A percentile compares a stretch with the other conserved stretches of the same genome.
These are phyloP conservation scores for Zootermopsis nevadensis DNA, from an alignment of 2,888 invertebrate genomes.

Conservation along the genomic window DNA sequence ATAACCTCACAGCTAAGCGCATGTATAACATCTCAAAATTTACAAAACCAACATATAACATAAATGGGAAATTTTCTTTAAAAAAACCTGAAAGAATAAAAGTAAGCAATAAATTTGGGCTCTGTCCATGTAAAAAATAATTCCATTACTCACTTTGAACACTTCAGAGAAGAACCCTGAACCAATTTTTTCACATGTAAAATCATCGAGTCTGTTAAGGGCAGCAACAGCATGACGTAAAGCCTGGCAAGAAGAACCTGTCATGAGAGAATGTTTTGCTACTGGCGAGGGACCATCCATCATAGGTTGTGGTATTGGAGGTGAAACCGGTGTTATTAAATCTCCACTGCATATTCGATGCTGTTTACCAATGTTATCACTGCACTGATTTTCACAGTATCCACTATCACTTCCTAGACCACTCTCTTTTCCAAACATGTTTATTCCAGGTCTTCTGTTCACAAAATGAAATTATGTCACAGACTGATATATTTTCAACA, in stretches of 20 bases:
- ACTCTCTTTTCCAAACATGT: slow-evolving; percentile 46
- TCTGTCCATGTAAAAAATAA: not conserved
- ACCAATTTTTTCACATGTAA: slow-evolving; percentile 92
- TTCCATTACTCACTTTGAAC: slow-evolving; percentile 82
- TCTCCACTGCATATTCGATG: slow-evolving; percentile 41
- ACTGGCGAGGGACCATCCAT: slow-evolving; percentile 43
- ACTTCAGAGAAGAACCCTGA: slow-evolving; percentile 98
- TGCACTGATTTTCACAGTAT: slow-evolving; percentile 52
- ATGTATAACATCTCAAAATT: too few relatives aligned
- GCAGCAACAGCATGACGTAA: slow-evolving; percentile 91
- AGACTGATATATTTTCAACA: slow-evolving; percentile 41
- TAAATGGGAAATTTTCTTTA: too few relatives aligned
- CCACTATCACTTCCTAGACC: slow-evolving; percentile 53
- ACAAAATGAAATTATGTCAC: slow-evolving; percentile 40
- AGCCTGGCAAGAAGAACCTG: slow-evolving; percentile 88
- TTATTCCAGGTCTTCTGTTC: slow-evolving; percentile 26
- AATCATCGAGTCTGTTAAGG: slow-evolving; percentile 93
- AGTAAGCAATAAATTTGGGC: too few relatives aligned
- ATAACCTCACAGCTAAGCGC: too few relatives aligned
- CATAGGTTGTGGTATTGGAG: slow-evolving; percentile 30
- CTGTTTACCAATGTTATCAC: slow-evolving; percentile 39
- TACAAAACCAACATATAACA: too few relatives aligned
- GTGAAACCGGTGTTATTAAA: slow-evolving; percentile 37
- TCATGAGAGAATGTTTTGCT: slow-evolving; percentile 61
- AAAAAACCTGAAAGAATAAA: too few relatives aligned